Conservation (phyloP, 2,888 invertebrate species). For the Ormyrus thymus region DNA sequence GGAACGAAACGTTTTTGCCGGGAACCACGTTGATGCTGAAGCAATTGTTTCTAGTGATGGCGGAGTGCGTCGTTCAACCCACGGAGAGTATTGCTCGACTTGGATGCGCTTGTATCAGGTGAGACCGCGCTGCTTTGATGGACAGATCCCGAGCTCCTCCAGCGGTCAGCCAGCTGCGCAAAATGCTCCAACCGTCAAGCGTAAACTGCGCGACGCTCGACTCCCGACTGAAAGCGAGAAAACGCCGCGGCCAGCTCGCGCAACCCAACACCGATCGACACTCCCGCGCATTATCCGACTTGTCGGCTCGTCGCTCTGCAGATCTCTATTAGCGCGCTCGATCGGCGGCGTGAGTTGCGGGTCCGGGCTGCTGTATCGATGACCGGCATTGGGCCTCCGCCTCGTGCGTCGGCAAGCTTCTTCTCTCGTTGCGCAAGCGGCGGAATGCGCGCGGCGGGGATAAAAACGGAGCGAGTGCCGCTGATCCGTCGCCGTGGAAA, state of each 20-base stretch:
- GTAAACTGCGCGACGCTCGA: too few relatives aligned
- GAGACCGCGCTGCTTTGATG: conserved; percentile 17
- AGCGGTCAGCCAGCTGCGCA: too few relatives aligned
- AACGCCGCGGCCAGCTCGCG: too few relatives aligned
- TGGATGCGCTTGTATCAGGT: conserved; percentile 92
- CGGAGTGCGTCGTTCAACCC: conserved; percentile 93
- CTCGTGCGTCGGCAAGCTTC: conserved; percentile 21
- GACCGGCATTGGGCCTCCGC: not conserved
- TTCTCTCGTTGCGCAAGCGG: conserved; percentile 37
- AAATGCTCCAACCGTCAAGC: too few relatives aligned
- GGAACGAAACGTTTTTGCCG: conserved; percentile 67
- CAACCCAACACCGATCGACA: too few relatives aligned
- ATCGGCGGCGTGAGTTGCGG: too few relatives aligned
- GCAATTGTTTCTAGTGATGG: conserved; percentile 88
- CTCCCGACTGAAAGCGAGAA: too few relatives aligned
- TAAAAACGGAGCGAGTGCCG: conserved; percentile 10
- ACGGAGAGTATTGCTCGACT: conserved; percentile 92
- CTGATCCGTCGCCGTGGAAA: conserved; percentile 32
- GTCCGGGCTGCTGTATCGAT: not conserved
- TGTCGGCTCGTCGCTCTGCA: too few relatives aligned
- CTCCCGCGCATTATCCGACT: too few relatives aligned
- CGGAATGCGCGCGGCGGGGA: conserved; percentile 28
- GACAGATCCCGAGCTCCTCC: too few relatives aligned
- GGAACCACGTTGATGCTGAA: conserved; percentile 87
- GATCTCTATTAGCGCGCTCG: too few relatives aligned